Conservation (phyloP, 2,888 invertebrate genomes). For the Drosophila trichaetosa region DNA sequence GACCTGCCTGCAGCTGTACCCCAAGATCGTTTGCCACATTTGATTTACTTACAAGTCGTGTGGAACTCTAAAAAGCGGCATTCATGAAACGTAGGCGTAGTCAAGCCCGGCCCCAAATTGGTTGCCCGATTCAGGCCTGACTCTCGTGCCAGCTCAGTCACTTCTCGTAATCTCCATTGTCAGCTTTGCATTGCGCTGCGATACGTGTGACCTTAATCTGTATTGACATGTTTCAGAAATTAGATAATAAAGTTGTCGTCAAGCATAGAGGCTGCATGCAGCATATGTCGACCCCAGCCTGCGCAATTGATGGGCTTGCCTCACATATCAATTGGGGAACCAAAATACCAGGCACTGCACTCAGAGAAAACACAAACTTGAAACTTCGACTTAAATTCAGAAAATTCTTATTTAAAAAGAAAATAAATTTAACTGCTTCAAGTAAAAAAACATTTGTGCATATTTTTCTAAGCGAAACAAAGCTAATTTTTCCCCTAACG, state of each 20-base stretch:
- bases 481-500: not conserved
- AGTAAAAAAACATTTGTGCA: no score
- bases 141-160: constrained; percentile 20
- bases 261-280: constrained; percentile 17
- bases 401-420: not conserved
- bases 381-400: not conserved
- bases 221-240: constrained; percentile 78
- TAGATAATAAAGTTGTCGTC: constrained; percentile 76
- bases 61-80: constrained; percentile 17
- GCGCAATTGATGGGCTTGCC: constrained; percentile 63
- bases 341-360: not conserved
- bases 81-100: constrained; percentile 48
- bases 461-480: not conserved
- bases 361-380: not conserved
- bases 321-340: constrained; percentile 41
- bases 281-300: constrained; percentile 24
- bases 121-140: constrained; percentile 8
- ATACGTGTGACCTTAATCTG: constrained; percentile 81
- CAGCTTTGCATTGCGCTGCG: constrained; percentile 65
- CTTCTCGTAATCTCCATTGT: constrained; percentile 69
- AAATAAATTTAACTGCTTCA: no score
- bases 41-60: constrained; percentile 18
- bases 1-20: constrained; percentile 25
- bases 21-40: constrained; percentile 19
- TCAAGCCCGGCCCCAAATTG: constrained; percentile 16